Base-by-base conservation (phyloP, 2,888 invertebrate genomes). In the Poecilobothrus nobilitatus region DNA sequence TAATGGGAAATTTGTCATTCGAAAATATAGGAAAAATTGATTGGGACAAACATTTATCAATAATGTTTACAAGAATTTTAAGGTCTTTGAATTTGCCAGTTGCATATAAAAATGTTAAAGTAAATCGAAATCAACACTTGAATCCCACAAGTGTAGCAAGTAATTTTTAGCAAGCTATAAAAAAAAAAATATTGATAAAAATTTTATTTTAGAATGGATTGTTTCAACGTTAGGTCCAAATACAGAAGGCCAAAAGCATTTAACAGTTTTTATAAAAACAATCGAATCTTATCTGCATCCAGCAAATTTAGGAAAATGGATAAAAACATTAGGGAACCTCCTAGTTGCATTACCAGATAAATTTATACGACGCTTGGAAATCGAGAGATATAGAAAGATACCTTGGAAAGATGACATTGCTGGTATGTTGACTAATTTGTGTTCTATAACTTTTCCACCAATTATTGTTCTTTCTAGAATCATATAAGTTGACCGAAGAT, bases 271-370 rank as follows among this genome's bases (percentile, higher is more conserved):
- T 76, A 87, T 96, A 76, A 89, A 88, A 73, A 89, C 91, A 0
- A 83, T 95, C 5, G 92, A 94, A 79, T 91, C 93, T 6, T 96
- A 94, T 81, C 88, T 91, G 75, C 92, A 97, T 82, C 93, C 94
- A 67, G 95, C 95, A 0, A 97, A 97, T 80, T 81, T 84, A 61
- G 96, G 95, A 34, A 85, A 87, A 65, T 96, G 95, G 94, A 86
- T 89, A 0, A 80, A 80, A 71, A 87, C 86, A 72, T 83, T 92
- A 1, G 85, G 87, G 69, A 88, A 90, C 69, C 81, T 92, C 8
- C 82, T 94, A 4, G 84, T 86, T 67, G 89, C 88, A 76, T 82
- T 93, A n/a, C 84, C 90, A 0, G 83, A 83, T 70, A 84, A 86
- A 75, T 89, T 94, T 76, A 81, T 88, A 1, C 81, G 84, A 72